phyloP scores from a whole-genome alignment of 2,113 vertebrate genomes.

The Scopus umbretta region DNA sequence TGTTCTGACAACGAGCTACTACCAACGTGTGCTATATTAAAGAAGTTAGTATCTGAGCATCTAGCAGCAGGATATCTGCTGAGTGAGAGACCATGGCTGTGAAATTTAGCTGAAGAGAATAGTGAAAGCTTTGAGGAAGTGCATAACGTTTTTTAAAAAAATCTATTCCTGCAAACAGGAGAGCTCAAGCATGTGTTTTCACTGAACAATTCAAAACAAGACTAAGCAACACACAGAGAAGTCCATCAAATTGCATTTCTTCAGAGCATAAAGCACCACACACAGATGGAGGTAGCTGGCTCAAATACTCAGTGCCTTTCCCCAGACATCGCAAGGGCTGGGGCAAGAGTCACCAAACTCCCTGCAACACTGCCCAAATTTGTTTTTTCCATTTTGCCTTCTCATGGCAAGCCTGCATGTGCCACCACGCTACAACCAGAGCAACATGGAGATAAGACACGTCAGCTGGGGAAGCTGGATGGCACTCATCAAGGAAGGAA shows the following conservation, averaged over 20 bases:
- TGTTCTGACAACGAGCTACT: neutral
- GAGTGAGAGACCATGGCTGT: neutral
- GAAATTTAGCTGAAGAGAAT: neutral
- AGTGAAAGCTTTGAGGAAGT: neutral
- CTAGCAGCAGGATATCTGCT: neutral
- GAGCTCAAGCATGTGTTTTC: neutral
- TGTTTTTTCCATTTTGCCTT: neutral
- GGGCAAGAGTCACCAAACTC: neutral
- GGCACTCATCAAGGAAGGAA: neutral
- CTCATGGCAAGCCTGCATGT: neutral
- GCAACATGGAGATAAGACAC: fast-evolving
- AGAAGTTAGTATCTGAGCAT: neutral
- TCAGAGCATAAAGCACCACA: neutral
- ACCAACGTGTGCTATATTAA: neutral
- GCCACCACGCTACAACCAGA: neutral
- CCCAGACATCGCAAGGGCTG: fast-evolving
- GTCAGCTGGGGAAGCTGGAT: neutral
- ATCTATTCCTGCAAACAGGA: neutral
- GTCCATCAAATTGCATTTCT: neutral
- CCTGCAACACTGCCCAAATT: too few species aligned
- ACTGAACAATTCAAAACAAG: neutral
- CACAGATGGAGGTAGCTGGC: neutral
- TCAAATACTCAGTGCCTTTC: neutral
- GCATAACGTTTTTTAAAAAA: neutral
- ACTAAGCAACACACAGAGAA: neutral